Conservation (phyloP, 2,113 vertebrate species). For the Drymodes brunneopygia region DNA sequence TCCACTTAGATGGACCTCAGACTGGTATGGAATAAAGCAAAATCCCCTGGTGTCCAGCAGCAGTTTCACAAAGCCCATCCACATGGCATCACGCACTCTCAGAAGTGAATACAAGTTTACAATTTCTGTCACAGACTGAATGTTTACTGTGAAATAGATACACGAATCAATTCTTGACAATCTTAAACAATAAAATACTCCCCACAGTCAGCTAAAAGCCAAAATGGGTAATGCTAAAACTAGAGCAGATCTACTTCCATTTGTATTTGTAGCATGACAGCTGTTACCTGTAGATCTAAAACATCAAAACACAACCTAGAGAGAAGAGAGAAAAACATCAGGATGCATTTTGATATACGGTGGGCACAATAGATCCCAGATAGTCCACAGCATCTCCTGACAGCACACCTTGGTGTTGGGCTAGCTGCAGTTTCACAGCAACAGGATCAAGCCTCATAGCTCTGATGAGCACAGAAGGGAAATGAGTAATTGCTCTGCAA, state of each 20-base stretch:
- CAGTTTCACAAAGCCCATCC: not conserved
- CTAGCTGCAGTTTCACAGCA: not conserved
- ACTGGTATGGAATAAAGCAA: not conserved
- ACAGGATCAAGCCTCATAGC: not conserved
- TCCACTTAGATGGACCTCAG: not conserved
- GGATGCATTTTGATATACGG: accelerated
- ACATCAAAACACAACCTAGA: not conserved
- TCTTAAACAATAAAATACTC: not conserved
- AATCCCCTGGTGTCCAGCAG: not conserved
- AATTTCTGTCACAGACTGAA: not conserved
- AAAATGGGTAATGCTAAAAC: not conserved
- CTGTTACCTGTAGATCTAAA: not conserved
- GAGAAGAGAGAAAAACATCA: not conserved
- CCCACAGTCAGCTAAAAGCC: not conserved
- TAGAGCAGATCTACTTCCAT: not conserved
- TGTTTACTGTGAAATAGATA: not conserved
- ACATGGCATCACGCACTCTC: not conserved
- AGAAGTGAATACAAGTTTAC: not conserved
- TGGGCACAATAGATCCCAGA: not conserved
- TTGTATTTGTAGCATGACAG: not conserved
- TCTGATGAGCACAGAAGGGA: not conserved
- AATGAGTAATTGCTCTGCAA: not conserved
- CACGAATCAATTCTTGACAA: not conserved
- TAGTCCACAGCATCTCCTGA: not conserved
- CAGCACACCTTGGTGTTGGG: not conserved